Percentiles rank a stretch among this genome's conserved stretches.
phyloP scores from a whole-genome alignment of 2,113 vertebrate genomes.

The Peromyscus leucopus region DNA sequence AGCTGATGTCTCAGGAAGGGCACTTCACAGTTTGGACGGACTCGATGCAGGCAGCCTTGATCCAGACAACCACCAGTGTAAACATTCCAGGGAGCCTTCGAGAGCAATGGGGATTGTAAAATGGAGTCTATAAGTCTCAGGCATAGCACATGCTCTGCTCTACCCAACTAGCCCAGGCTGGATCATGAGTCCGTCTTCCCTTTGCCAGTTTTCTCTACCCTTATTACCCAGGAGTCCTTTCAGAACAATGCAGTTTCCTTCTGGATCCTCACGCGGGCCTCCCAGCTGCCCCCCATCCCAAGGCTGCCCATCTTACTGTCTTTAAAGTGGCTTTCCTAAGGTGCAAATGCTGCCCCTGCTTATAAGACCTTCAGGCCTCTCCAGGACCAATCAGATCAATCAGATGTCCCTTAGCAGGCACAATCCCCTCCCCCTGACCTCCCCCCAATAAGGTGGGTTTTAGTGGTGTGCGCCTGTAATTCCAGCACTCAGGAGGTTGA shows the following conservation, averaged over 20 bases:
- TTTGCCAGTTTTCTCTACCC: neutral
- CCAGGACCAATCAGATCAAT: neutral
- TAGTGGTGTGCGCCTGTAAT: neutral
- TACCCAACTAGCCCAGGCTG: neutral
- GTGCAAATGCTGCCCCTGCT: neutral
- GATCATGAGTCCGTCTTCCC: neutral
- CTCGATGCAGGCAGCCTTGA: neutral
- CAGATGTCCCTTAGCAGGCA: neutral
- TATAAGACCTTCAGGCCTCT: neutral
- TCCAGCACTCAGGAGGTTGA: neutral
- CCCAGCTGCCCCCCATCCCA: neutral
- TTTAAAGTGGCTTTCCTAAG: neutral
- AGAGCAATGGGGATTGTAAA: neutral
- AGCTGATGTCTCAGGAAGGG: neutral
- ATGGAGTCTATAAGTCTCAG: neutral
- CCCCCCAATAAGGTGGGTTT: too few species aligned
- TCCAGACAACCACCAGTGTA: neutral
- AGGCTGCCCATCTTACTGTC: neutral
- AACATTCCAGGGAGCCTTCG: neutral
- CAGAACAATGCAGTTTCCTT: neutral
- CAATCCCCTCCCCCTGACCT: accelerated
- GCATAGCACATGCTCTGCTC: accelerated
- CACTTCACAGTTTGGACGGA: neutral
- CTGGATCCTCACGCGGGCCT: neutral
- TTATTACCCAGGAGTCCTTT: neutral